phyloP scores from a whole-genome alignment of 35 echinoderm and acorn worm genomes.

The Diadema setosum region DNA sequence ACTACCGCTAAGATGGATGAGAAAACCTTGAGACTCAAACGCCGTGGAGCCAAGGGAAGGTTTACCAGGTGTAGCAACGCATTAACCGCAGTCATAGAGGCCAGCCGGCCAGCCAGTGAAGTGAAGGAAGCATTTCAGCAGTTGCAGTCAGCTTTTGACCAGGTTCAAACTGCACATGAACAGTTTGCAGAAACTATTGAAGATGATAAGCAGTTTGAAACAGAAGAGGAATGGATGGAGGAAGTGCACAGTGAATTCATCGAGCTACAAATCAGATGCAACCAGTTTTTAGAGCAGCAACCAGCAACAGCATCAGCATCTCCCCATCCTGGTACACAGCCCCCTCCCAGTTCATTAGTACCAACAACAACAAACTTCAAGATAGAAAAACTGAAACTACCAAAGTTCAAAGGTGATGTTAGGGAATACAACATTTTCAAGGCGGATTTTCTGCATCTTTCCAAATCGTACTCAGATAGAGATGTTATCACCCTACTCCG shows the following conservation, averaged over 20 bases:
- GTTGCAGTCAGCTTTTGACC: not conserved
- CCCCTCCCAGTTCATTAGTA: not conserved
- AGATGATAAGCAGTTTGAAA: slow-evolving; percentile 7
- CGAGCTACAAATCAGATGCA: not conserved
- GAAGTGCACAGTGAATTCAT: slow-evolving; percentile 22
- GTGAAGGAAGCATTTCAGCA: not conserved
- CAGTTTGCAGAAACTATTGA: not conserved
- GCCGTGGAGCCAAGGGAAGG: slow-evolving; percentile 13
- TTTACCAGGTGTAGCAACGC: slow-evolving; percentile 14
- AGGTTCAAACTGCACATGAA: slow-evolving; percentile 10
- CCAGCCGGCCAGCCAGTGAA: not conserved
- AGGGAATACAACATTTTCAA: slow-evolving; percentile 59
- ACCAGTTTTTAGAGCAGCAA: not conserved
- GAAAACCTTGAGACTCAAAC: slow-evolving; percentile 2
- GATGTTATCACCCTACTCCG: slow-evolving; percentile 39
- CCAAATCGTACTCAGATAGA: slow-evolving; percentile 3
- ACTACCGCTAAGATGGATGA: not conserved
- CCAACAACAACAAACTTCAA: not conserved
- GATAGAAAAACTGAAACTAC: slow-evolving; percentile 69
- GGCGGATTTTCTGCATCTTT: slow-evolving; percentile 50
- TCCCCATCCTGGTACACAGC: not conserved
- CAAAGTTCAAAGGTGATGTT: slow-evolving; percentile 65
- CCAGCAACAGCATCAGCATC: not conserved
- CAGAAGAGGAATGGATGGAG: slow-evolving; percentile 25
- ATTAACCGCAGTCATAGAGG: slow-evolving; percentile 1